Conservation (phyloP, 2,888 invertebrate genomes). For the Macrophya alboannulata region DNA sequence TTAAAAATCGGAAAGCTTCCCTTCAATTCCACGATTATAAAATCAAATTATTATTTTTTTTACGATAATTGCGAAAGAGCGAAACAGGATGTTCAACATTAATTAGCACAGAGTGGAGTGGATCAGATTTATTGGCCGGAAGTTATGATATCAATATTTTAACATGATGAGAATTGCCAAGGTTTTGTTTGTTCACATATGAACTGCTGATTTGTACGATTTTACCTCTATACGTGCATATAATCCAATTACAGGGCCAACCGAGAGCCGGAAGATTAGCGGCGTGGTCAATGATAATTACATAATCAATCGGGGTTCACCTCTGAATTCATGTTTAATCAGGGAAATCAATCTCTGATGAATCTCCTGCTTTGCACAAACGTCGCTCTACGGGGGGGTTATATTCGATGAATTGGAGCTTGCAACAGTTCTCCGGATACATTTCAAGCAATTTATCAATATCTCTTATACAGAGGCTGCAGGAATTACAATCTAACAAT, state of each 20-base stretch:
- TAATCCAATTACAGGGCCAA: constrained; percentile 23
- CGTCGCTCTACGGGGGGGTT: background rate
- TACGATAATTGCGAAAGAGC: background rate
- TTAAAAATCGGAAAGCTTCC: background rate
- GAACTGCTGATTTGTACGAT: constrained; percentile 23
- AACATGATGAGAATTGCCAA: background rate
- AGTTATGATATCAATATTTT: constrained; percentile 17
- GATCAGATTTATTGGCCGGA: background rate
- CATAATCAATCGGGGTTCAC: constrained; percentile 32
- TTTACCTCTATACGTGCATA: background rate
- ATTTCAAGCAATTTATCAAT: background rate
- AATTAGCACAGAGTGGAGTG: background rate
- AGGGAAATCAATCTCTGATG: constrained; percentile 37
- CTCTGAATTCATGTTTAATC: constrained; percentile 45
- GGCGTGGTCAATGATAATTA: constrained; percentile 40
- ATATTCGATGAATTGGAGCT: background rate
- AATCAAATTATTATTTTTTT: background rate
- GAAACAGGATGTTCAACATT: background rate
- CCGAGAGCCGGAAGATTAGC: constrained; percentile 32
- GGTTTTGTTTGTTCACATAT: background rate
- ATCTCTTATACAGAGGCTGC: background rate
- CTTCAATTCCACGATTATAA: background rate
- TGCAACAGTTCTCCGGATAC: background rate
- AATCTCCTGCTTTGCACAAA: constrained; percentile 12
- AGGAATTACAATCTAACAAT: background rate